Evolutionary conservation across 2,113 vertebrate species (phyloP).

Genomic region (Antechinus stuartii): DNA sequence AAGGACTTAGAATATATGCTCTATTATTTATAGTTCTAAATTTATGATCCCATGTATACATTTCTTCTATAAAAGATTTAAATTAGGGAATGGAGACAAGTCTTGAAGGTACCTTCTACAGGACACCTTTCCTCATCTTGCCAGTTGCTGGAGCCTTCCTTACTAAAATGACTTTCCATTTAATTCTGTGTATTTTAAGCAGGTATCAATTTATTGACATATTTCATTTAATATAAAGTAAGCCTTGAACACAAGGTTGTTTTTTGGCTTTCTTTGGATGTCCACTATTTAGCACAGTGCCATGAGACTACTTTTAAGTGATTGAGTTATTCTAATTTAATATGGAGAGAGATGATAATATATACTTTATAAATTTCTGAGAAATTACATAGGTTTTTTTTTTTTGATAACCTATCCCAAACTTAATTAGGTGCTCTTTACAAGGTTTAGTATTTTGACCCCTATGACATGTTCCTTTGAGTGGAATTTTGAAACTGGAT

Average conservation of each 20-base stretch:
- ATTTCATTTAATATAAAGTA: background rate
- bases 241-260: background rate
- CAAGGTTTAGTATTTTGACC: background rate
- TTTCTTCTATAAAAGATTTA: background rate
- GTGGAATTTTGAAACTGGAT: background rate
- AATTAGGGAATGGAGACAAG: background rate
- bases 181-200: background rate
- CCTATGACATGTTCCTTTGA: background rate
- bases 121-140: background rate
- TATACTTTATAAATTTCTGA: background rate
- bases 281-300: background rate
- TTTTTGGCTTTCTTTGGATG: background rate
- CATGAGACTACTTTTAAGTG: background rate
- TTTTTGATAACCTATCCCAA: background rate
- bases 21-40: background rate
- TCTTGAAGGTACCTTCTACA: background rate
- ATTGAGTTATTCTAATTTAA: background rate
- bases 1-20: background rate
- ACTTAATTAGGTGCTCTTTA: background rate
- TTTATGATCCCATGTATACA: background rate
- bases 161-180: background rate
- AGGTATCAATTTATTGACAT: background rate
- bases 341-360: background rate
- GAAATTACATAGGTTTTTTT: background rate
- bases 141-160: background rate